phyloP scores from a whole-genome alignment of 2,888 invertebrate genomes.

The Iselma pallidipennis region DNA sequence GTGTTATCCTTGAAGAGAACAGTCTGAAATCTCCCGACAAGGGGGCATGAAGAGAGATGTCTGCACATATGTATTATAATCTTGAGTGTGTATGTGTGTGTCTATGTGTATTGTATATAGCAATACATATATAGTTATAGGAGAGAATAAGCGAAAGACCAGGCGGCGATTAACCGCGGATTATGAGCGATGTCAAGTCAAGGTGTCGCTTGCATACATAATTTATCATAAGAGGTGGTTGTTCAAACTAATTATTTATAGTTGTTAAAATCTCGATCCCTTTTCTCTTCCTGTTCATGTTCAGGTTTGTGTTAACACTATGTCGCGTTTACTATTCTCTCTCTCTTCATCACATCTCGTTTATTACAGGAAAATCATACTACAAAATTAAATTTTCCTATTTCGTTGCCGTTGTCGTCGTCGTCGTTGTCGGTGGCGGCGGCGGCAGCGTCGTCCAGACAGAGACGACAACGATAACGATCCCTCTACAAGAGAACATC shows the following conservation, averaged over 20 bases:
- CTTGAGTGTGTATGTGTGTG: slow-evolving; percentile 7
- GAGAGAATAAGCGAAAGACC: slow-evolving; percentile 26
- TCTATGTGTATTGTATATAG: too few relatives aligned
- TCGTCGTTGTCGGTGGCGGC: too few relatives aligned
- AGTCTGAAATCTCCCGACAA: not conserved
- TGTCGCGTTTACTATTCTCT: slow-evolving; percentile 26
- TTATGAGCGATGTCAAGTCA: slow-evolving; percentile 47
- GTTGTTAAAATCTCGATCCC: slow-evolving; percentile 5
- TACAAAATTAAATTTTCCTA: slow-evolving; percentile 24
- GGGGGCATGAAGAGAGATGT: not conserved
- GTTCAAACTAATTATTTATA: slow-evolving; percentile 45
- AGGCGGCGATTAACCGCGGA: slow-evolving; percentile 44
- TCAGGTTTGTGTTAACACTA: slow-evolving; percentile 38
- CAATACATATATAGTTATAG: too few relatives aligned
- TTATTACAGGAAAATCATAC: slow-evolving; percentile 24
- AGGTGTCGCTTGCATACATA: slow-evolving; percentile 49
- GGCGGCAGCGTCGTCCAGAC: too few relatives aligned
- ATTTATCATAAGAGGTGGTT: slow-evolving; percentile 45
- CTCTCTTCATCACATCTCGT: slow-evolving; percentile 30
- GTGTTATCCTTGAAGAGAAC: slow-evolving; percentile 39
- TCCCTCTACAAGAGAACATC: slow-evolving; percentile 33
- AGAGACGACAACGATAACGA: too few relatives aligned
- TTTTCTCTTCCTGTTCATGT: slow-evolving; percentile 27
- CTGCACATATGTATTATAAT: not conserved
- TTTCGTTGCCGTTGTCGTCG: too few relatives aligned